These are phyloP conservation scores for Scomber scombrus DNA, from an alignment of 2,113 vertebrate species.

Conservation along the genomic window DNA sequence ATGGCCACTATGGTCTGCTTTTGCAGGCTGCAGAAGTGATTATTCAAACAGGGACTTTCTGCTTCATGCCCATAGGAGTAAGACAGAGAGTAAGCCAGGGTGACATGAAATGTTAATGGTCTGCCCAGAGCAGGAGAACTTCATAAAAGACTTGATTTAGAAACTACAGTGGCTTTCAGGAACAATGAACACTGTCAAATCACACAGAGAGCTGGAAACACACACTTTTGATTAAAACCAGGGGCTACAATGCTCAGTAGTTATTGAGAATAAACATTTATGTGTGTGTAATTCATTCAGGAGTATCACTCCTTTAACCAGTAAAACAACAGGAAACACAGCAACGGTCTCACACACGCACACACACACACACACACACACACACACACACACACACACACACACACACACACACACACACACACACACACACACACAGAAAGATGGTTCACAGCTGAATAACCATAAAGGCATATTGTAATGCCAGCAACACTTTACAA, in stretches of 20 bases:
- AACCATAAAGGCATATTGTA: conserved; percentile 3
- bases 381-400: too few species aligned
- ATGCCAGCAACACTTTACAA: conserved; percentile 13
- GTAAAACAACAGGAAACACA: conserved; percentile 1
- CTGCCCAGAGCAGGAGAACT: conserved; percentile 76
- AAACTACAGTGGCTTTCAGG: conserved; percentile 70
- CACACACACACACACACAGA: neutral
- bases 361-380: too few species aligned
- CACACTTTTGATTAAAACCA: conserved; percentile 58
- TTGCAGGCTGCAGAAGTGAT: conserved; percentile 44
- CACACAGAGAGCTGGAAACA: conserved; percentile 29
- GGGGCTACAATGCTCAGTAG: conserved; percentile 17
- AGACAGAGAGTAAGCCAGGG: conserved; percentile 58
- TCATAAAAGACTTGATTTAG: conserved; percentile 81
- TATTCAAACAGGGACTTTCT: conserved; percentile 58
- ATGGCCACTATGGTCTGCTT: conserved; percentile 28
- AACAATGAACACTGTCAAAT: conserved; percentile 55
- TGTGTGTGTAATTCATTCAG: conserved; percentile 37
- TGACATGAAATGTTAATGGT: conserved; percentile 83
- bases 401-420: neutral
- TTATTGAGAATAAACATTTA: conserved; percentile 56
- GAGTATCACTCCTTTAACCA: conserved; percentile 20
- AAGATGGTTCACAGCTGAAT: conserved; percentile 7
- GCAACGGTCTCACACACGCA: too few species aligned
- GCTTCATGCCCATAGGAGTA: conserved; percentile 53